Evolutionary conservation across 1,140 invertebrate genomes (phyloP).

Genomic region (Ostrea denselamellosa): DNA sequence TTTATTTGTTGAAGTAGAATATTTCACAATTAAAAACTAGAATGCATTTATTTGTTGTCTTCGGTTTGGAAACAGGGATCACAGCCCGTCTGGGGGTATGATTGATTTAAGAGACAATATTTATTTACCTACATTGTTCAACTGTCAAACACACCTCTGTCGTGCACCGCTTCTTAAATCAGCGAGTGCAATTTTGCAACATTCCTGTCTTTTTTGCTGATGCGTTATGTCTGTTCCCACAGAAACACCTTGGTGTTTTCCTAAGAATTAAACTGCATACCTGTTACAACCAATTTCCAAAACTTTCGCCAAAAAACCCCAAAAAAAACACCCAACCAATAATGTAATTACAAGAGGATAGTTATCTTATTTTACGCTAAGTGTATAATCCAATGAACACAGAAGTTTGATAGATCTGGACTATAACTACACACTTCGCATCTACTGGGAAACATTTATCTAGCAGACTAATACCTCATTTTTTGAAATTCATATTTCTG

Average conservation of each 20-base stretch:
- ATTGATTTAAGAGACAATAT: neutral
- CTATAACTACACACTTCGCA: too few relatives aligned
- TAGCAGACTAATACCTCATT: too few relatives aligned
- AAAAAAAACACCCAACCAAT: too few relatives aligned
- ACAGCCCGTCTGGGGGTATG: neutral
- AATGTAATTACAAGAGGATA: neutral
- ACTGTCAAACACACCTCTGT: constrained; percentile 3
- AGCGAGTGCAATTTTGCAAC: constrained; percentile 7
- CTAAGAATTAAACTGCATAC: neutral
- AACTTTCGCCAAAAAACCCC: neutral
- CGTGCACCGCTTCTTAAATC: neutral
- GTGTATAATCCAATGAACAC: too few relatives aligned
- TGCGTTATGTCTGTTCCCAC: neutral
- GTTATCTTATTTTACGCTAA: too few relatives aligned
- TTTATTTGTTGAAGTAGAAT: neutral
- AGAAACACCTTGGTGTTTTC: neutral
- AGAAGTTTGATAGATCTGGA: too few relatives aligned
- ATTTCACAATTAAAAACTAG: neutral
- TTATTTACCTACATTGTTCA: constrained; percentile 14
- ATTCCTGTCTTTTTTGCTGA: neutral
- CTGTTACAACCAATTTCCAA: neutral
- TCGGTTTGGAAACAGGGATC: neutral
- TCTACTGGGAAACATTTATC: too few relatives aligned
- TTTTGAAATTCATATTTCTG: too few relatives aligned
- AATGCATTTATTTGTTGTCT: neutral